Base-by-base conservation (phyloP, 2,888 invertebrate species). In the Pantelozetes paolii region DNA sequence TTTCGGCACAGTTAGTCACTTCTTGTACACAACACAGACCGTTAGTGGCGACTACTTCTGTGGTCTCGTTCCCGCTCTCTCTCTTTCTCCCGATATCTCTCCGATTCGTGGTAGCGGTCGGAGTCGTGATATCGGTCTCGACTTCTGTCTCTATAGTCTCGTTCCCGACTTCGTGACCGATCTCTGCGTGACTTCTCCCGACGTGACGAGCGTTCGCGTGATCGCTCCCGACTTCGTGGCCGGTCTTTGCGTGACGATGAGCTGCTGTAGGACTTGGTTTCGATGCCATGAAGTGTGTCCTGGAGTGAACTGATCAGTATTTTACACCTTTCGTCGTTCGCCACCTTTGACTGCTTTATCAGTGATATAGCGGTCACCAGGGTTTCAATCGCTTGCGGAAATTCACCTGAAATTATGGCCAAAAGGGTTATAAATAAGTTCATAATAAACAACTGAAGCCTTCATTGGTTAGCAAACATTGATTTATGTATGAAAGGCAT, bases 311-410 rank as follows among this genome's bases (percentile, higher is more conserved):
- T 94, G 78, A 99, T 95, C 74, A 99, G 85, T 79, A 98, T 97
- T 85, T 97, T 96, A 85, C 99, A 99, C 57, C 99, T 88, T 82
- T 99, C 99, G 83, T 99, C 98, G 79, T 90, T 89, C 0, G 94
- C 91, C 64, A 94, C 92, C 85, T 94, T 93, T 74, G 97, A 97
- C 85, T 98, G 97, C 82, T 97, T 97, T 79, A 99, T 99, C 74
- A 99, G 86, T 11, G 97, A 96, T 80, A 99, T 97, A 9, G 99
- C 99, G 0, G 99, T 99, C 75, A 97, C 95, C 77, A 99, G 86
- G 2, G 99, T 99, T 85, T 99, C 98, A 77, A 99, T 96, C 71
- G 99, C 99, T 83, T 94, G 94, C 1, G 94, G 94, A 84, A 93
- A 96, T 84, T 99, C 98, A 13, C 97, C 87, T 85, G 80, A 70